Conservation (phyloP, 37 sponge, comb jelly and placozoan genomes). For the Ianthella basta region DNA sequence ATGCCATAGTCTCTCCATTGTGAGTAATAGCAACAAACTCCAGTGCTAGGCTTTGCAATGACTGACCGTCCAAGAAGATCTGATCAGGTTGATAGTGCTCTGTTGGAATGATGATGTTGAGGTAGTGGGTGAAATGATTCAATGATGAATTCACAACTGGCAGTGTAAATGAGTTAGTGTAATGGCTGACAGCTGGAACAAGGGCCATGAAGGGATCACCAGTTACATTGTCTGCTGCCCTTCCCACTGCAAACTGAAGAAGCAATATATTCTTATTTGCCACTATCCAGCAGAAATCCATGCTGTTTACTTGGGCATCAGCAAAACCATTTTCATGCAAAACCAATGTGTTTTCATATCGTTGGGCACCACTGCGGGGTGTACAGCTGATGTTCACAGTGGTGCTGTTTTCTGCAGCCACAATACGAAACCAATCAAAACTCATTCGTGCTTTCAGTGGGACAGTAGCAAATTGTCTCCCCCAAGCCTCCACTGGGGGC, state of each 20-base stretch:
- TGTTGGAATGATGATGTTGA: not conserved
- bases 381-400: slow-evolving; percentile 38
- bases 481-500: slow-evolving; percentile 64
- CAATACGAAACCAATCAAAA: slow-evolving; percentile 21
- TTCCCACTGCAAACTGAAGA: slow-evolving; percentile 39
- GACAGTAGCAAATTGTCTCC: slow-evolving; percentile 36
- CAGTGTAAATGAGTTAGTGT: slow-evolving; percentile 38
- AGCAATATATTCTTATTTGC: slow-evolving; percentile 37
- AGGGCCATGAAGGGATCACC: slow-evolving; percentile 68
- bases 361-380: not conserved
- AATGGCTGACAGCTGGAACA: slow-evolving; percentile 72
- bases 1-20: too few species aligned
- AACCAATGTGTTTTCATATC: not conserved
- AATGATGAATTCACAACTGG: not conserved
- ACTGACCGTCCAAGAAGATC: not conserved
- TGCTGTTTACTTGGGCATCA: slow-evolving; percentile 5
- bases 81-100: not conserved
- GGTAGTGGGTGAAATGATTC: not conserved
- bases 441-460: slow-evolving; percentile 28
- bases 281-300: slow-evolving; percentile 42
- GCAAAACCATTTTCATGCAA: slow-evolving; percentile 11
- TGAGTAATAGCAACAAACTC: too few species aligned
- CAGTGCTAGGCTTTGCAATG: not conserved
- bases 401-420: slow-evolving; percentile 42
- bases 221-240: not conserved